Percentiles rank a stretch among this genome's conserved stretches.
phyloP scores from a whole-genome alignment of 37 sponge, comb jelly and placozoan species.

The Axinella damicornis region DNA sequence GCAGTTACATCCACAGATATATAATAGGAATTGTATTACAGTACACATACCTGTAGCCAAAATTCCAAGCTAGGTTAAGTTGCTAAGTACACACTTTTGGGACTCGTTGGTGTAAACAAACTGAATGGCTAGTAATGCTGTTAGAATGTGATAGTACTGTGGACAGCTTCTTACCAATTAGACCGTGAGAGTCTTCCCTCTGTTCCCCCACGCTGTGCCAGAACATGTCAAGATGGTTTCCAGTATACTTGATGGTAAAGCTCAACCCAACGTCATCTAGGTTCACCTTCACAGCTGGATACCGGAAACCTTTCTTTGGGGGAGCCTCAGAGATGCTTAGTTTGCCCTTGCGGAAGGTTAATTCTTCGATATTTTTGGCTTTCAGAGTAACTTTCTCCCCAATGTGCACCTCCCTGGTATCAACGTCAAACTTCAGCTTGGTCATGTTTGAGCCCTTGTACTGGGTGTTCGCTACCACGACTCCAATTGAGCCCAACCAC shows the following conservation, averaged over 20 bases:
- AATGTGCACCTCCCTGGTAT: conserved; percentile 13
- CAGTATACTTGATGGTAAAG: conserved; percentile 44
- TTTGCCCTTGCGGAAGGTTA: conserved; percentile 28
- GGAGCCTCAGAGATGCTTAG: conserved; percentile 41
- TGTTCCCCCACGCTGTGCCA: conserved; percentile 45
- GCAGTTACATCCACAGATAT: too few relatives aligned
- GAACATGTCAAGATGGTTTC: conserved; percentile 36
- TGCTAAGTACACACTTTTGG: too few relatives aligned
- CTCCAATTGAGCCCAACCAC: conserved; percentile 43
- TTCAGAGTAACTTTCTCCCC: conserved; percentile 13
- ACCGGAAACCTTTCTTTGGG: conserved; percentile 1
- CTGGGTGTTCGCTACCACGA: conserved; percentile 8
- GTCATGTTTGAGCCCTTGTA: conserved; percentile 28
- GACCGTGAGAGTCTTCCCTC: conserved; percentile 26
- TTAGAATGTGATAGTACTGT: too few relatives aligned
- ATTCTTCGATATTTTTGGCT: conserved; percentile 21
- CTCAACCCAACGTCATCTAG: conserved; percentile 15
- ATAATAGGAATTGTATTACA: too few relatives aligned
- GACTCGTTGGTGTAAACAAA: too few relatives aligned
- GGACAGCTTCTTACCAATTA: conserved; percentile 28
- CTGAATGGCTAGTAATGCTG: too few relatives aligned
- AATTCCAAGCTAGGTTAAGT: too few relatives aligned
- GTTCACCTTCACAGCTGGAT: conserved; percentile 21
- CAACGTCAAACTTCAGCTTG: conserved; percentile 23
- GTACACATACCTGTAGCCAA: too few relatives aligned